phyloP scores from a whole-genome alignment of 2,797 vertebrate genomes.

The Tachyglossus aculeatus region DNA sequence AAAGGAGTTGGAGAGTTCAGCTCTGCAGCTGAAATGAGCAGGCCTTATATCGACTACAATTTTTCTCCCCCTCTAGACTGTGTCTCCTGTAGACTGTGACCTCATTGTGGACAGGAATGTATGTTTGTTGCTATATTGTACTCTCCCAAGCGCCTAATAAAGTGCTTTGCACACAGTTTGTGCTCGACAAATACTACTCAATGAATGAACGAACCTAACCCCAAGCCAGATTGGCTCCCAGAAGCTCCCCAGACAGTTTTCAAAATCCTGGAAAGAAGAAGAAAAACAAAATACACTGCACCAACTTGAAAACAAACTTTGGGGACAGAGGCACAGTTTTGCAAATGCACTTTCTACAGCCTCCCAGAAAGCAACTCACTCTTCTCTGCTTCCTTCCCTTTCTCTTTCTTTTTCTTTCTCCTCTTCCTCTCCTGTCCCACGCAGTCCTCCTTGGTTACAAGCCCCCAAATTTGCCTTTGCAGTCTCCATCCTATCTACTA shows the following conservation, averaged over 20 bases:
- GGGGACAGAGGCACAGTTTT: conserved; percentile 63
- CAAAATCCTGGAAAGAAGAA: conserved; percentile 47
- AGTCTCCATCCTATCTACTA: conserved; percentile 12
- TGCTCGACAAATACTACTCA: too few relatives aligned
- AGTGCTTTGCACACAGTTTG: too few relatives aligned
- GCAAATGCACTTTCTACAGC: conserved; percentile 64
- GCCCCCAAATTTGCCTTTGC: conserved; percentile 57
- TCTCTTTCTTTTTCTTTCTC: background rate
- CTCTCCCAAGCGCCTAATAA: too few relatives aligned
- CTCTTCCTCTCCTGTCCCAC: background rate
- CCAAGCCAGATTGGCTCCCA: conserved; percentile 59
- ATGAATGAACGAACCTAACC: conserved; percentile 70
- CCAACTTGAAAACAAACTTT: conserved; percentile 69
- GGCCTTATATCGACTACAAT: conserved; percentile 75
- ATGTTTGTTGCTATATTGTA: too few relatives aligned
- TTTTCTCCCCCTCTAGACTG: too few relatives aligned
- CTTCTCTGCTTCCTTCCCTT: background rate
- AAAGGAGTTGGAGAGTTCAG: too few relatives aligned
- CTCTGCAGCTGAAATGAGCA: conserved; percentile 73
- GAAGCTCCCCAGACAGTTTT: conserved; percentile 68
- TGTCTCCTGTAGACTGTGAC: too few relatives aligned
- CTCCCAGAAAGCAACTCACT: conserved; percentile 67
- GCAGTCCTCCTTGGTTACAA: conserved; percentile 48
- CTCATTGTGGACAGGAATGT: too few relatives aligned
- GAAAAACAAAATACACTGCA: too few relatives aligned